Base-by-base conservation (phyloP, 2,797 vertebrate genomes). In the Coranthus polyacanthus region DNA sequence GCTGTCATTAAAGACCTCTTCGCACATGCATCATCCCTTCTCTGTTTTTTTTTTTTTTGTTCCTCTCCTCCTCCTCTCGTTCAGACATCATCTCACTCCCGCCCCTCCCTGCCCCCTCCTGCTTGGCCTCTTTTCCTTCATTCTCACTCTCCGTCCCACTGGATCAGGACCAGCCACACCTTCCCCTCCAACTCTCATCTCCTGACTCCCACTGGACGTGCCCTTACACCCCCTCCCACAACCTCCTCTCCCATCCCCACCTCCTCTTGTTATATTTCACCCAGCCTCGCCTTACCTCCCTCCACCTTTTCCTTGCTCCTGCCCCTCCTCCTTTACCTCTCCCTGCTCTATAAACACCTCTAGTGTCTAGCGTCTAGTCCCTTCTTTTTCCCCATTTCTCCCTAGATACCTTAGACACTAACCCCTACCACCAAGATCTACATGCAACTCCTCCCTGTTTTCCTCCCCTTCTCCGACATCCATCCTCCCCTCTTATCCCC, bases 51-150 rank as follows among this genome's bases (percentile, higher is more conserved):
- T 5, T 29, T 3, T 24, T 20, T 36, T 36, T 32, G 26, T 34
- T 2, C 16, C 34, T 4, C 12, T 16, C 54, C 37, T 16, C 17
- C 17, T 36, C 29, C n/a, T 51, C 54, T 62, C 12, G 29, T 39
- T 55, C 53, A 55, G 63, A 10, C n/a, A 1, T 24, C 2, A 1
- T 44, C 51, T 66, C 32, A 1, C 37, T 59, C 53, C 54, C 60
- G n/a, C 17, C 5, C 24, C 43, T 20, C 32, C 44, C 13, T 68
- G 10, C 12, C 12, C 47, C 29, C 24, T 36, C 43, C 64, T 16
- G 12, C 67, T 21, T 68, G 59, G 44, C 72, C 68, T 75, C 43
- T 12, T 70, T 74, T 75, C 37, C 50, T 79, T 82, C 46, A 68
- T 74, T 71, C 56, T 72, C 73, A 61, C 78, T 64, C 39, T 36